phyloP scores from a whole-genome alignment of 2,888 invertebrate genomes.

The Apocheima hispidaria region DNA sequence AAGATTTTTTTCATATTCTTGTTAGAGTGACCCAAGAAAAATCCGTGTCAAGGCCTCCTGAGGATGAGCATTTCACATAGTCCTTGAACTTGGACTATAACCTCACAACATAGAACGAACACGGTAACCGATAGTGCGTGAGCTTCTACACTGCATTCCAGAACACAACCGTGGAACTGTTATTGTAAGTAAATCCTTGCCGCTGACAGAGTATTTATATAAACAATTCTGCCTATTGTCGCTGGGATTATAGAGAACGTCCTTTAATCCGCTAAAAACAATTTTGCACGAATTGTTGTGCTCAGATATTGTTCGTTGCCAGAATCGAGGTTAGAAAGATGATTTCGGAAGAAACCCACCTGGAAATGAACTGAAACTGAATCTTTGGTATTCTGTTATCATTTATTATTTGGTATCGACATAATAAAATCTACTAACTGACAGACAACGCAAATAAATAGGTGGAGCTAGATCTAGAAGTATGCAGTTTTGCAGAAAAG shows the following conservation, averaged over 20 bases:
- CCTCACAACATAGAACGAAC: too few relatives aligned
- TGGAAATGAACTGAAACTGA: not conserved
- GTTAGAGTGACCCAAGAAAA: too few relatives aligned
- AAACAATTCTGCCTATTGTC: slow-evolving; percentile 57
- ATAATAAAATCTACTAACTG: too few relatives aligned
- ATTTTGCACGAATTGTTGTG: slow-evolving; percentile 66
- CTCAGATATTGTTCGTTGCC: slow-evolving; percentile 42
- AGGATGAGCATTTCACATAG: too few relatives aligned
- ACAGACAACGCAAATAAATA: too few relatives aligned
- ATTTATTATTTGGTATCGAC: too few relatives aligned
- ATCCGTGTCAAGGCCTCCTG: too few relatives aligned
- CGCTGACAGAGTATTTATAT: slow-evolving; percentile 72
- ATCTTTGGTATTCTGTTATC: not conserved
- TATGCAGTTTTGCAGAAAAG: too few relatives aligned
- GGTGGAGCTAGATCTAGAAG: too few relatives aligned
- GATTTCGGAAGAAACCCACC: not conserved
- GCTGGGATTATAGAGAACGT: slow-evolving; percentile 66
- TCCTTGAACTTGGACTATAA: too few relatives aligned
- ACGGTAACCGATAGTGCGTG: too few relatives aligned
- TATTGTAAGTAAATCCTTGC: slow-evolving; percentile 71
- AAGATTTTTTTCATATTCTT: too few relatives aligned
- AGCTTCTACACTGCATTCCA: slow-evolving; percentile 17
- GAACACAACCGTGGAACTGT: slow-evolving; percentile 44
- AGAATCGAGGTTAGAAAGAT: slow-evolving; percentile 41
- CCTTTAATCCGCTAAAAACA: slow-evolving; percentile 71